A percentile compares a stretch with the other conserved stretches of the same genome.
Evolutionary conservation across 1,140 invertebrate genomes (phyloP).

Genomic region (Heliconius nattereri): DNA sequence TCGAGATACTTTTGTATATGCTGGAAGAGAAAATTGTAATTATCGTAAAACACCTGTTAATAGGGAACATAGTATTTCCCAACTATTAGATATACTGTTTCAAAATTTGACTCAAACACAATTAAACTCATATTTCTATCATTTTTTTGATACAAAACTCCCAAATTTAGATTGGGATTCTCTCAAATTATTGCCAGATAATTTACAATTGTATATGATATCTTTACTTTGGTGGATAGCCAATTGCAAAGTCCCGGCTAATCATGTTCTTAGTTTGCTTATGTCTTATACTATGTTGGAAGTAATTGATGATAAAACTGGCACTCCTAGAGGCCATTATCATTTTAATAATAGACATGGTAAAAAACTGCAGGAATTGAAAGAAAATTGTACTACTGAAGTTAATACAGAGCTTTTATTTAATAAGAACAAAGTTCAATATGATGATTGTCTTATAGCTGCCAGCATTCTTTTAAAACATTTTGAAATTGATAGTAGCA

Average conservation of each 20-base stretch:
- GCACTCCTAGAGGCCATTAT: constrained; percentile 75
- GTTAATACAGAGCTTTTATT: constrained; percentile 40
- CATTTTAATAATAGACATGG: constrained; percentile 72
- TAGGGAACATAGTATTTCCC: constrained; percentile 59
- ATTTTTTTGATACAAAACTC: constrained; percentile 79
- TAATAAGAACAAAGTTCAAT: constrained; percentile 73
- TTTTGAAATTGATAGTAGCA: constrained; percentile 84
- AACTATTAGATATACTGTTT: constrained; percentile 56
- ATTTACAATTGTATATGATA: constrained; percentile 84
- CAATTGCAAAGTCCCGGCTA: constrained; percentile 77
- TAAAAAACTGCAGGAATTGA: constrained; percentile 64
- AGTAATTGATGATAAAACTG: constrained; percentile 84
- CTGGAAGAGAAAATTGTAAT: constrained; percentile 58
- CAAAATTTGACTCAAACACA: constrained; percentile 67
- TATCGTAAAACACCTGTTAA: constrained; percentile 60
- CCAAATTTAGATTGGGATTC: constrained; percentile 61
- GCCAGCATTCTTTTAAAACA: constrained; percentile 83
- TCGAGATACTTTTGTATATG: constrained; percentile 68
- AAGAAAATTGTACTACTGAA: constrained; percentile 33
- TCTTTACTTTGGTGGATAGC: constrained; percentile 86
- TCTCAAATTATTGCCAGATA: constrained; percentile 80
- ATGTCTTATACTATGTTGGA: constrained; percentile 83
- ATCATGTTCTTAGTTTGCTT: constrained; percentile 84
- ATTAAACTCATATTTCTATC: constrained; percentile 61
- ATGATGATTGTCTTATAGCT: constrained; percentile 83